phyloP scores from a whole-genome alignment of 2,113 vertebrate species.

The Corythoichthys intestinalis region DNA sequence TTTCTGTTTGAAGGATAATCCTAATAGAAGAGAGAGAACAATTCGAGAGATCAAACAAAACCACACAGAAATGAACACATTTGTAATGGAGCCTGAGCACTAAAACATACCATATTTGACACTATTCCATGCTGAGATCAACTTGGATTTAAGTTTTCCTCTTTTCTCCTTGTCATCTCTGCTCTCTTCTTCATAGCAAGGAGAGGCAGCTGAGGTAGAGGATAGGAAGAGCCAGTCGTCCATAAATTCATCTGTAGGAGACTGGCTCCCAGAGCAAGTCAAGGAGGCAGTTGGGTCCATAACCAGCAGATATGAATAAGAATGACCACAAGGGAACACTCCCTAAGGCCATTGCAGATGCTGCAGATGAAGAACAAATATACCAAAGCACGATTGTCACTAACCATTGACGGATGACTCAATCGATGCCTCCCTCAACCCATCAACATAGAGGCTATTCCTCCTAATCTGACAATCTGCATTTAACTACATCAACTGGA shows the following conservation, averaged over 20 bases:
- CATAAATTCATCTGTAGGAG: constrained; percentile 15
- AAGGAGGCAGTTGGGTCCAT: constrained; percentile 45
- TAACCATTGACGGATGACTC: neutral
- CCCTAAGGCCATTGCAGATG: constrained; percentile 24
- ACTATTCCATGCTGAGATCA: constrained; percentile 85
- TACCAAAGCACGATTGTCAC: neutral
- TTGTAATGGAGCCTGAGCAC: neutral
- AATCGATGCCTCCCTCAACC: neutral
- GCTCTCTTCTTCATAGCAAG: constrained; percentile 10
- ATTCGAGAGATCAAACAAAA: neutral
- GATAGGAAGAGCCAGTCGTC: constrained; percentile 63
- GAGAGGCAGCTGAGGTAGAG: constrained; percentile 15
- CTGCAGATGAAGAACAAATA: neutral
- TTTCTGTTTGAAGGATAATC: constrained; percentile 80
- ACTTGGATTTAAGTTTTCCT: constrained; percentile 76
- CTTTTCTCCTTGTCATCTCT: constrained; percentile 68
- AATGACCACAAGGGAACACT: constrained; percentile 2
- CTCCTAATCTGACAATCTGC: neutral
- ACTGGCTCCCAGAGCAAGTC: constrained; percentile 1
- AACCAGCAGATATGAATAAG: constrained; percentile 6
- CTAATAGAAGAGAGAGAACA: constrained; percentile 43
- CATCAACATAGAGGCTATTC: neutral
- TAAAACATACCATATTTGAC: constrained; percentile 80
- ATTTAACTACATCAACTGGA: constrained; percentile 12
- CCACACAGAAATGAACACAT: neutral